Percentiles rank a stretch among this genome's conserved stretches.
Conservation (phyloP, 2,113 vertebrate species). For the Antennarius striatus region DNA sequence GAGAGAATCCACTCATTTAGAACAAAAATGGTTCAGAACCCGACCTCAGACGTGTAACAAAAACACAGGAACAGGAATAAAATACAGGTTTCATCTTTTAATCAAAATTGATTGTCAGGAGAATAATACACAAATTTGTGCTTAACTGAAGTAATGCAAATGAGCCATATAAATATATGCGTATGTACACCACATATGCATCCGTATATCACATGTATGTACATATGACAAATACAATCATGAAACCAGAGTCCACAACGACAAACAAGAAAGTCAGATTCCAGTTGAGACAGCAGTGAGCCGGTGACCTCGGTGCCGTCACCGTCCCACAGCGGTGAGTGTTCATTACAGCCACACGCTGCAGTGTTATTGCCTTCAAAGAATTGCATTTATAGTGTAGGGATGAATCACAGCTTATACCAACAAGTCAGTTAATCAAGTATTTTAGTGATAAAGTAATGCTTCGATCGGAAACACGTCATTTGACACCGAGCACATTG, state of each 20-base stretch:
- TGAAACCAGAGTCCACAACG: slow-evolving; percentile 49
- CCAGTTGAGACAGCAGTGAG: no score
- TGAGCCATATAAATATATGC: slow-evolving; percentile 26
- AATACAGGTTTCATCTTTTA: slow-evolving; percentile 71
- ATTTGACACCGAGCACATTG: slow-evolving; percentile 49
- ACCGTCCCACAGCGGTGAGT: slow-evolving; percentile 12
- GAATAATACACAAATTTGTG: slow-evolving; percentile 65
- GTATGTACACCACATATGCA: slow-evolving; percentile 16
- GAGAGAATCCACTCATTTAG: no score
- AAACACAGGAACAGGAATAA: slow-evolving; percentile 25
- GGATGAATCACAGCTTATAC: slow-evolving; percentile 11
- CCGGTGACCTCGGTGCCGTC: background rate
- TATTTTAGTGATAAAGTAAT: slow-evolving; percentile 10
- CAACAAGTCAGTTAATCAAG: background rate
- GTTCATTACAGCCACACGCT: slow-evolving; percentile 16
- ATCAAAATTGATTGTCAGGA: slow-evolving; percentile 79
- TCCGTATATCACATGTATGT: slow-evolving; percentile 69
- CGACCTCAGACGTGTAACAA: background rate
- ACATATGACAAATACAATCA: slow-evolving; percentile 65
- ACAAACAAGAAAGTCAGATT: no score
- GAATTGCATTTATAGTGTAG: slow-evolving; percentile 7
- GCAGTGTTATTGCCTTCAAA: slow-evolving; percentile 46
- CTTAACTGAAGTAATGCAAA: slow-evolving; percentile 60
- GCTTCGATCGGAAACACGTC: slow-evolving; percentile 23
- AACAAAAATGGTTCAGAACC: slow-evolving; percentile 1